Base-by-base conservation (phyloP, 2,797 vertebrate species). In the Siniperca obscura region DNA sequence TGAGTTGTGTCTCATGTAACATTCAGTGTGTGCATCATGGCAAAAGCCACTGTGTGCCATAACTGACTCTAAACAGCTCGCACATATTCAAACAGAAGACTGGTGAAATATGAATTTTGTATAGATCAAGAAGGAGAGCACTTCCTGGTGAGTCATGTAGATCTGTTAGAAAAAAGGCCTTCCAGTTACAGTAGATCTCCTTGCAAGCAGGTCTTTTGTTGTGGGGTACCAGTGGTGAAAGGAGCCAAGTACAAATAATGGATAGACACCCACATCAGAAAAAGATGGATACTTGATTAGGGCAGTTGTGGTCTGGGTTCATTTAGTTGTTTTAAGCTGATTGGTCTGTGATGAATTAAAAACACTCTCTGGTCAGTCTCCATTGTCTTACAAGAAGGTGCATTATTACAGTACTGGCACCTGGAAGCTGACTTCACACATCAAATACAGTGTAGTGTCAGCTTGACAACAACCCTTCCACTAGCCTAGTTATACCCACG, bases 1-100 rank as follows among this genome's bases (percentile, higher is more conserved):
- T 92, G 86, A 80, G 70, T 85, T 40, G 76, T 86, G 84, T 84
- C 79, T 87, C 72, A 48, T 89, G 80, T 90, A 75, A 88, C 83
- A 67, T 81, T 80, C 74, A 85, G 70, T 81, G 85, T 86, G 81
- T 80, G 78, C 77, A 64, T 86, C 83, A 46, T 78, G 83, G 76
- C 76, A 48, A 74, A 76, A 71, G 86, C 52, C 36, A 16, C 71
- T 67, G 78, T 85, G 83, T 76, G 82, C 85, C 83, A 40, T 60
- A 38, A 57, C 36, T 64, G 87, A 78, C 61, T 75, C 52, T 27
- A 52, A 81, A 62, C 71, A 50, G 46, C 77, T 72, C 65, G 53
- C 64, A 70, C 73, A 55, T 62, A 52, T 38, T 56, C n/a, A 55
- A 53, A 55, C 56, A 78, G 34, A 80, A 50, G 34, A 67, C 13